phyloP scores from a whole-genome alignment of 2,113 vertebrate species.

The Oreocharis arfaki region DNA sequence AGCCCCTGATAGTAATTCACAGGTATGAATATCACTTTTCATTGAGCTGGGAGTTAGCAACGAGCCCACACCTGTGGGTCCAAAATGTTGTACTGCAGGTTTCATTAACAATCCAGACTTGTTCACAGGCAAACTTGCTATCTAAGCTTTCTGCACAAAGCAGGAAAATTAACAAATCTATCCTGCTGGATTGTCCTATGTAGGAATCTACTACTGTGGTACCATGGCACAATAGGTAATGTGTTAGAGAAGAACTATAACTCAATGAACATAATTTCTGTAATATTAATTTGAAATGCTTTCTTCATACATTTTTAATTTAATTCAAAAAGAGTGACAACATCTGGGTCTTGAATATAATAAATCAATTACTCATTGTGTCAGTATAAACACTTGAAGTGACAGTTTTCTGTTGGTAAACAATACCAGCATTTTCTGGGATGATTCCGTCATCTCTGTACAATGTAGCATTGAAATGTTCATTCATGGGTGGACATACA shows the following conservation, averaged over 20 bases:
- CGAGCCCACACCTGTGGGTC: neutral
- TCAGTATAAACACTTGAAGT: conserved; percentile 9
- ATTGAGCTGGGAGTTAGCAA: neutral
- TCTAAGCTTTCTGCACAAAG: neutral
- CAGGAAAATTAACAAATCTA: neutral
- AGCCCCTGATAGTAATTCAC: neutral
- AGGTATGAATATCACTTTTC: neutral
- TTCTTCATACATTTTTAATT: neutral
- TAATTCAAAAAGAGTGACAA: neutral
- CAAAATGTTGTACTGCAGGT: neutral
- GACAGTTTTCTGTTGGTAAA: conserved; percentile 21
- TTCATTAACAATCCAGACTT: neutral
- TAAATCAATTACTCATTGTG: neutral
- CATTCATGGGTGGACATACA: neutral
- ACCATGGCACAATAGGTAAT: neutral
- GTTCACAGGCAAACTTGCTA: neutral
- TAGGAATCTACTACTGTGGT: neutral
- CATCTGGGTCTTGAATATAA: neutral
- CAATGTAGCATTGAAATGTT: neutral
- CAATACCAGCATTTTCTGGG: conserved; percentile 29
- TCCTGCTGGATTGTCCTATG: neutral
- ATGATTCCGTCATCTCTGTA: neutral
- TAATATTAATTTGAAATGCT: neutral
- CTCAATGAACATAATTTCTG: neutral
- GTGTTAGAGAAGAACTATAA: neutral